Base-by-base conservation (phyloP, 2,888 invertebrate species). In the Dorcus parallelipipedus region DNA sequence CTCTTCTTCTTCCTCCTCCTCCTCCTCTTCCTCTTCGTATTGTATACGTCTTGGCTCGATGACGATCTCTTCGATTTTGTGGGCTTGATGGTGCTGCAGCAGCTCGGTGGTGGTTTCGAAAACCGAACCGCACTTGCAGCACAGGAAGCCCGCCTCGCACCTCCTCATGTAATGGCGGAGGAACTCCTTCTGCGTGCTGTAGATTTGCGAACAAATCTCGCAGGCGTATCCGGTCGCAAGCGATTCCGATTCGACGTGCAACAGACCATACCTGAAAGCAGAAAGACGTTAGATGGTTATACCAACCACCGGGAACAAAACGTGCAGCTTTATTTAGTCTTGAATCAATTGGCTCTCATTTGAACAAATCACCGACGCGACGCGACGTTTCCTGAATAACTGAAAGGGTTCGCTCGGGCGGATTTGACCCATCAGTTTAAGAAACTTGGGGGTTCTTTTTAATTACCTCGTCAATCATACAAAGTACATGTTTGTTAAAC, bases 1-100 rank as follows among this genome's bases (percentile, higher is more conserved):
- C 7, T 33, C 26, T 4, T 7, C 26, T 6, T 33, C 26, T 33
- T 33, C 26, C 6, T n/a, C 38, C 4, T 49, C 70, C 9, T 69
- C 62, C 26, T 70, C 68, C 17, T 69, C 60, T 17, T 64, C 60
- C 14, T 55, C 55, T 26, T 48, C 49, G 9, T 53, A 56, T 43
- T 56, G 45, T 26, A 60, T 58, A 17, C 54, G 38, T 4, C 48
- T 58, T n/a, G 52, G 49, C 38, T 63, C 58, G 17, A 57, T 58
- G 6, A 60, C 38, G 14, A 60, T 39, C 23, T 53, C 49, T n/a
- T 67, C 66, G 6, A 52, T 50, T 57, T 71, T 73, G 53, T 77
- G 77, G 0, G 64, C 62, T 10, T 76, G 74, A 56, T 75, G 73
- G 60, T 78, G 78, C 33, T 69, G 64, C 59, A 75, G 74, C 2